Base-by-base conservation (phyloP, 2,113 vertebrate genomes). In the Rhadina sibilatrix region DNA sequence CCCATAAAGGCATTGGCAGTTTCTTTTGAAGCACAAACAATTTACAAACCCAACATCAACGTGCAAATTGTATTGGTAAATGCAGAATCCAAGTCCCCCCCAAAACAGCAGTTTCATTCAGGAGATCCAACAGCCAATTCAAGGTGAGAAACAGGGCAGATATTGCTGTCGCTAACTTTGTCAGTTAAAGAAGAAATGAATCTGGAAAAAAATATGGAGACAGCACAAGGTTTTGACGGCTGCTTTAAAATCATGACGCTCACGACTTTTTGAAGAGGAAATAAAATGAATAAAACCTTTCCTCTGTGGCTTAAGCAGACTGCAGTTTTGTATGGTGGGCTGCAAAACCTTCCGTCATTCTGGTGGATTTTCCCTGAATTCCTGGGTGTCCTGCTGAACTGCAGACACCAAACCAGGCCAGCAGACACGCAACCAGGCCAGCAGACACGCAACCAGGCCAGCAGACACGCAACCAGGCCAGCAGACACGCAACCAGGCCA, bases 381-480 rank as follows among this genome's bases (percentile, higher is more conserved):
- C 17, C 76, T 33, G 21, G 21, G 15, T 0, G 2, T 27, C 49
- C n/a, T 15, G 5, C 5, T 3, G 30, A 79, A 4, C 2, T 1
- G 2, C 13, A 54, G 61, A 8, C 82, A 83, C 13, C 37, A 38
- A 38, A 38, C 37, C 37, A 38, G 37, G 37, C 37, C 37, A 38
- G 37, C 37, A 38, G 28, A 40, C 40, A 40, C 40, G 11, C 11
- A 38, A 38, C 37, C 37, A 38, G 37, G 37, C 37, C 37, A 38
- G 37, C 37, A 38, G 28, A 40, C 40, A 40, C 40, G n/a, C n/a
- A n/a, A n/a, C n/a, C n/a, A n/a, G n/a, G n/a, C n/a, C n/a, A n/a
- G 2, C 13, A 54, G 61, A 8, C 82, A 83, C 13, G 9, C 8
- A 38, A 38, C 37, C 37, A 38, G 37, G 37, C 37, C 37, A 38